Evolutionary conservation across 2,888 invertebrate species (phyloP), one percentile per base, ranked within the genome.

Genomic region (Dinocampus coccinellae): DNA sequence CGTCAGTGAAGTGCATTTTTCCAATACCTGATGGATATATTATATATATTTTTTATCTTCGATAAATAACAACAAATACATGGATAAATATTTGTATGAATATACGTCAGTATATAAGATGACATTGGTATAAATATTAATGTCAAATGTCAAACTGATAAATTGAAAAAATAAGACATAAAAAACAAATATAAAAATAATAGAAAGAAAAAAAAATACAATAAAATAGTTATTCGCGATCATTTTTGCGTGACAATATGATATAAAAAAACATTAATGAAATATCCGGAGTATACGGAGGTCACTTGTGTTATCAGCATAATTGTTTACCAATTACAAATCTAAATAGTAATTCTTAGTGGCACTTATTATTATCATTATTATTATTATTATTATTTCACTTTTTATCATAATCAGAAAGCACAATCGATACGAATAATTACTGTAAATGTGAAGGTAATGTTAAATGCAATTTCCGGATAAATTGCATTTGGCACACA

Each of bases 181-280:
- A 7, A 29, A 29, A 29, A n/a, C n/a, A 33, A 33, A 58, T 34
- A 33, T 47, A n/a, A 33, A 58, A 33, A 4, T 16, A 33, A 58
- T 29, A n/a, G n/a, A 22, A n/a, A 2, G 6, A n/a, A 33, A 58
- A 3, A n/a, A 60, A 68, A 60, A 58, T 29, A 29, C 29, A 29
- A 29, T 29, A 7, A 29, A 29, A 29, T 26, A 20, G 42, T 42
- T 3, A 33, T 58, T 73, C 61, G 22, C n/a, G 65, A 73, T 72
- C 72, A 64, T 65, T 67, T 70, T 75, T 26, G 72, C 77, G 75
- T 75, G 74, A 74, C 75, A 64, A 71, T 64, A 52, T 66, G 71
- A 70, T 74, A 36, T 33, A 7, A 29, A 47, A 7, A 4, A 6
- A 20, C 16, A n/a, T 20, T 7, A 4, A 39, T 36, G 24, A 69